These are phyloP conservation scores for Zonotrichia leucophrys DNA, from an alignment of 2,113 vertebrate species.

Conservation along the genomic window DNA sequence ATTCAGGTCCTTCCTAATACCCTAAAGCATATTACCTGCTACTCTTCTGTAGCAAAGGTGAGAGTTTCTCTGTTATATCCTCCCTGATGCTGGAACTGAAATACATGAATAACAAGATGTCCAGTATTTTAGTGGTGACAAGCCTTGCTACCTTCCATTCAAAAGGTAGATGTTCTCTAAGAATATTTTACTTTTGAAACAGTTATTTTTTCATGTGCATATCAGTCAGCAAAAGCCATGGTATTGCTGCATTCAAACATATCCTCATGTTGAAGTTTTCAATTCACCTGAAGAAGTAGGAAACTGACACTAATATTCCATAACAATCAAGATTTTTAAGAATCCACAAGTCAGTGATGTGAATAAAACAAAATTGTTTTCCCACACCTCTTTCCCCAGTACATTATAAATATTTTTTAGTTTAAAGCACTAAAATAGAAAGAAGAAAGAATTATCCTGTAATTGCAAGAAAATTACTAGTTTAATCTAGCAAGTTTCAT, in stretches of 20 bases:
- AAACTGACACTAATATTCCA: not conserved
- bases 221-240: not conserved
- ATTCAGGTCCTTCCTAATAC: not conserved
- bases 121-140: not conserved
- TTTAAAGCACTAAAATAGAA: not conserved
- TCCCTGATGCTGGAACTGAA: not conserved
- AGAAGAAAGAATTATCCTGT: not conserved
- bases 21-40: not conserved
- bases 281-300: not conserved
- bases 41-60: not conserved
- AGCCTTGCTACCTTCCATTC: not conserved
- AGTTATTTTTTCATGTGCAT: not conserved
- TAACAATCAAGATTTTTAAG: not conserved
- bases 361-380: not conserved
- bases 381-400: not conserved
- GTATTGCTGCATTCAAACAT: not conserved
- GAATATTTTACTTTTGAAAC: not conserved
- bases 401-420: not conserved
- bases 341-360: not conserved
- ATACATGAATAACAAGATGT: not conserved
- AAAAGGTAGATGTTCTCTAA: not conserved
- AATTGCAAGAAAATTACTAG: not conserved
- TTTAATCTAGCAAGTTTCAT: not conserved
- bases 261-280: not conserved
- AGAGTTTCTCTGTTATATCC: not conserved